Base-by-base conservation (phyloP, 2,888 invertebrate species). In the Thera obeliscata region DNA sequence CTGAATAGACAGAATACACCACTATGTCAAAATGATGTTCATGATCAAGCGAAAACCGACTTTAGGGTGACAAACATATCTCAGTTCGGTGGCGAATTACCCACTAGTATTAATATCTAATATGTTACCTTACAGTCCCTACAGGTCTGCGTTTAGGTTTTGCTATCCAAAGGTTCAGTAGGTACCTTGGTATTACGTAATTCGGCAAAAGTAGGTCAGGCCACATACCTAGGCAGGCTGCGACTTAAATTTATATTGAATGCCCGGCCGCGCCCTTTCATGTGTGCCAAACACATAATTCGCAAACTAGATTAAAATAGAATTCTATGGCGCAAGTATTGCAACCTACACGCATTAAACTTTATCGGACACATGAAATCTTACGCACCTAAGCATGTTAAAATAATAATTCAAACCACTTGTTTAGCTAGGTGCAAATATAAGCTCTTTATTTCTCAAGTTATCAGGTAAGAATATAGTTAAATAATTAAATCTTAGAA, bases 211-310 rank as follows among this genome's bases (percentile, higher is more conserved):
- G 84, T 90, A 76, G 90, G 90, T 84, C 89, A 87, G 85, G 85
- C 78, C 68, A 64, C 36, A 85, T 78, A 69, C 63, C 43, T 64
- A 71, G 71, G 73, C 77, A 78, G 80, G 81, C 79, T 22, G 78
- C 81, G 78, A 76, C 83, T 87, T 88, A 82, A 90, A 90, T 89
- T 90, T 87, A 89, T 89, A 88, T 85, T 78, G 64, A 70, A 70
- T 65, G 54, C 49, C 56, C 59, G 81, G 84, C 89, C 91, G 88
- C 91, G 88, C 91, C 91, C 87, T 78, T 72, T 66, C 66, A 73
- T 78, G 74, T 78, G 75, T 74, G 75, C 63, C 70, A 74, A 66
- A 77, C 78, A 75, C 74, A 76, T 78, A 76, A 72, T 75, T 75
- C 62, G 69, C 69, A 69, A 65, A 76, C 69, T 76, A 75, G 69